Evolutionary conservation across 2,888 invertebrate genomes (phyloP), one percentile per base, ranked within the genome.

Genomic region (Aelia acuminata): DNA sequence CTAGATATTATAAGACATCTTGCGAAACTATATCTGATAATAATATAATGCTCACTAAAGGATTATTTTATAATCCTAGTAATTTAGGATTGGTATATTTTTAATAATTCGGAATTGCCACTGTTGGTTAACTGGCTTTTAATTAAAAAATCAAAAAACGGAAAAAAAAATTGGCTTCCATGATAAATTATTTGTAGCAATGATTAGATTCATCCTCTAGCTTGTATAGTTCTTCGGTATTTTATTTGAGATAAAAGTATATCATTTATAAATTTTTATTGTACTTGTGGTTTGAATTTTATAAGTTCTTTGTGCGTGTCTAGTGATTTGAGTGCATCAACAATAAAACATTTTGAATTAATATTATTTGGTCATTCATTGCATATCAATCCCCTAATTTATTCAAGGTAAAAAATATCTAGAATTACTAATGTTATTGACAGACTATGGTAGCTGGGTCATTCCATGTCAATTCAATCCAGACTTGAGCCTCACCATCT

Each of bases 21-120:
- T 39, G 31, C 35, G 22, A n/a, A 43, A 80, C 39, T 22, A 22
- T 75, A 43, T 80, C 18, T 43, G 10, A 43, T 80, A n/a, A 80
- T 70, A 35, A 80, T n/a, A 43, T 20, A 18, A 80, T 80, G 80
- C 80, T 80, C 43, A 47, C 39, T 13, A 80, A 43, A 80, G 80
- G 39, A 80, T n/a, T 22, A n/a, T n/a, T n/a, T n/a, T n/a, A n/a
- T n/a, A n/a, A n/a, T n/a, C n/a, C n/a, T n/a, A n/a, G n/a, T n/a
- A n/a, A n/a, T n/a, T n/a, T n/a, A n/a, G n/a, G n/a, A n/a, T n/a
- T n/a, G n/a, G 39, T 43, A 43, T 80, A 43, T 80, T 80, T 80
- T 80, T 80, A 80, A 80, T 80, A 80, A 39, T 47, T 80, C 43
- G 39, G 22, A 80, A 43, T n/a, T 80, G 80, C 10, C 4, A 18